Evolutionary conservation across 2,113 vertebrate genomes (phyloP).

Genomic region (Hydrolagus affinis): DNA sequence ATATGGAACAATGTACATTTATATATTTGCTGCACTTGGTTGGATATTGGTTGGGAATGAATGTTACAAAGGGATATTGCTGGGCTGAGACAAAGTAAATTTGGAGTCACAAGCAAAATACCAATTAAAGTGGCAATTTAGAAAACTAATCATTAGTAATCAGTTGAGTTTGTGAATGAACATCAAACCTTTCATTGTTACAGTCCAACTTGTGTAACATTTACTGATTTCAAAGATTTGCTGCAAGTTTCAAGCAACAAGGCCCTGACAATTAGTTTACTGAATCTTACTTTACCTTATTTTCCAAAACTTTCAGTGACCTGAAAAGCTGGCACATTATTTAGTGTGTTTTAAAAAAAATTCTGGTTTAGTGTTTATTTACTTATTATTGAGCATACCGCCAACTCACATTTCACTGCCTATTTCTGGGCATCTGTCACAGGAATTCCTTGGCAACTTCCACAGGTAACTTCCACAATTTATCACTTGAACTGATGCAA

Average conservation of each 20-base stretch:
- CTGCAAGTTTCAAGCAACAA: not conserved
- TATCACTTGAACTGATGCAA: too few species aligned
- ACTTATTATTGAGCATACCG: too few species aligned
- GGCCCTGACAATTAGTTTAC: not conserved
- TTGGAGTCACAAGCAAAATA: not conserved
- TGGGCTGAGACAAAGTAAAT: not conserved
- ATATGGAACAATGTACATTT: not conserved
- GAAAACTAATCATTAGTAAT: not conserved
- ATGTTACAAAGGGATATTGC: not conserved
- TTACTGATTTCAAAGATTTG: not conserved
- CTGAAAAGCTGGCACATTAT: too few species aligned
- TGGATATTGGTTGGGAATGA: not conserved
- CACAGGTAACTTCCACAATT: too few species aligned
- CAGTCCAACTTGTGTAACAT: too few species aligned
- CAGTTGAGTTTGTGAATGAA: not conserved
- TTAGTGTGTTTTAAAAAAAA: too few species aligned
- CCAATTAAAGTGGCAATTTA: not conserved
- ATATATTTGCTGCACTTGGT: not conserved
- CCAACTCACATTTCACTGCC: too few species aligned
- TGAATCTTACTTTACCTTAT: not conserved
- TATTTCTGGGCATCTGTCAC: too few species aligned
- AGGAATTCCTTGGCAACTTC: too few species aligned
- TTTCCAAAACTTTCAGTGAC: not conserved
- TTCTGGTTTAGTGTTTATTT: too few species aligned
- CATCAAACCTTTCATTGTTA: not conserved